These are phyloP conservation scores for Vollenhovia emeryi DNA, from an alignment of 1,140 invertebrate genomes.

Conservation along the genomic window DNA sequence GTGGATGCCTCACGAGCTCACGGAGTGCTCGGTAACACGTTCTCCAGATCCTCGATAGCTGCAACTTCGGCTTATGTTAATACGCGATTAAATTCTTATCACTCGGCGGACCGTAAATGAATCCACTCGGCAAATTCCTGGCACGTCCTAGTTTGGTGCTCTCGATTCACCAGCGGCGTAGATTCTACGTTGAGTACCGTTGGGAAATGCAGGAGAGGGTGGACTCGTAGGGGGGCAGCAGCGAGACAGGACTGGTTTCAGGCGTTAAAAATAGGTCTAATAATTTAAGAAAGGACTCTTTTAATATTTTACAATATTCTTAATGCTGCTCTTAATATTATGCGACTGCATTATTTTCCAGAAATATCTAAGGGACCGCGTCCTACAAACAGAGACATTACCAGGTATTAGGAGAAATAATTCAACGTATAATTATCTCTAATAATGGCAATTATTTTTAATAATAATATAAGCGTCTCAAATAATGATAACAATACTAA, in stretches of 20 bases:
- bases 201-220: slow-evolving; percentile 35
- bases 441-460: too few relatives aligned
- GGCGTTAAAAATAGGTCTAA: slow-evolving; percentile 15
- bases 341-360: background rate
- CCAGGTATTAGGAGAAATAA: background rate
- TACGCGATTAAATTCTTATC: slow-evolving; percentile 74
- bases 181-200: slow-evolving; percentile 4
- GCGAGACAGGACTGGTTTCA: background rate
- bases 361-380: background rate
- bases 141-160: slow-evolving; percentile 62
- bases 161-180: slow-evolving; percentile 47
- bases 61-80: slow-evolving; percentile 68
- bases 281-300: background rate
- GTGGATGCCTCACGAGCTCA: slow-evolving; percentile 5
- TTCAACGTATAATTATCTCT: background rate
- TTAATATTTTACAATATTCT: background rate
- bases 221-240: background rate
- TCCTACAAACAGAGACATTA: background rate
- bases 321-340: background rate
- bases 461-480: too few relatives aligned
- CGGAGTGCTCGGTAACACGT: slow-evolving; percentile 50
- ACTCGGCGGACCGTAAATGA: slow-evolving; percentile 71
- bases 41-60: slow-evolving; percentile 47
- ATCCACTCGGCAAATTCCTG: slow-evolving; percentile 60
- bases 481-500: background rate